Evolutionary conservation across 1,140 invertebrate genomes (phyloP), one percentile per base, ranked within the genome.

Genomic region (Pantala flavescens): DNA sequence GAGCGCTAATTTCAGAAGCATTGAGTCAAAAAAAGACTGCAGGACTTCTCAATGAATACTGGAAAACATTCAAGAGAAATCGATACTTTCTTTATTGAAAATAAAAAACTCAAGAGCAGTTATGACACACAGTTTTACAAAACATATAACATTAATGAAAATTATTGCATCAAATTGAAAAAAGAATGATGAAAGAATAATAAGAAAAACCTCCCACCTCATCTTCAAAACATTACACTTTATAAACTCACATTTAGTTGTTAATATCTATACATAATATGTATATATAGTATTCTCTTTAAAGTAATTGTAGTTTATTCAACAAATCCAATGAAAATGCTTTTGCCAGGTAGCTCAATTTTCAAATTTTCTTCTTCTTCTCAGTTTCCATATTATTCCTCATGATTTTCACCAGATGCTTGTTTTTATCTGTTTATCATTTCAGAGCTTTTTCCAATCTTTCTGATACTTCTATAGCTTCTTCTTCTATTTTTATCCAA

Each of bases 221-320:
- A 63, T 63, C 12, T 63, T 19, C 12, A 19, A 63, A 63, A 21
- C 14, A 21, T 63, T 63, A 63, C 49, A 63, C 49, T 16, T 63
- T 63, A 63, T 63, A 63, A 63, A 63, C 49, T 63, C 49, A 63
- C 49, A 63, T 63, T 63, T 63, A 63, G 49, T 63, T 63, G 49
- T 63, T 7, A 63, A 63, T 63, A 63, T 63, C 14, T 63, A 63
- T 63, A 63, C n/a, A 19, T 63, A 16, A 63, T 63, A 63, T 19
- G n/a, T 63, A 63, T 63, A 63, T 63, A 63, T 63, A 63, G 49
- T 63, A 63, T 63, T 63, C 49, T 12, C 49, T 21, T 63, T 63
- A 63, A 63, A 63, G 49, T 63, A 63, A 7, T 7, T 63, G 49
- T 12, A 63, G n/a, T 21, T 7, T 63, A 63, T 63, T 16, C 49